These are phyloP conservation scores for Tetragnatha versicolor DNA, from an alignment of 1,140 invertebrate species.

Conservation along the genomic window DNA sequence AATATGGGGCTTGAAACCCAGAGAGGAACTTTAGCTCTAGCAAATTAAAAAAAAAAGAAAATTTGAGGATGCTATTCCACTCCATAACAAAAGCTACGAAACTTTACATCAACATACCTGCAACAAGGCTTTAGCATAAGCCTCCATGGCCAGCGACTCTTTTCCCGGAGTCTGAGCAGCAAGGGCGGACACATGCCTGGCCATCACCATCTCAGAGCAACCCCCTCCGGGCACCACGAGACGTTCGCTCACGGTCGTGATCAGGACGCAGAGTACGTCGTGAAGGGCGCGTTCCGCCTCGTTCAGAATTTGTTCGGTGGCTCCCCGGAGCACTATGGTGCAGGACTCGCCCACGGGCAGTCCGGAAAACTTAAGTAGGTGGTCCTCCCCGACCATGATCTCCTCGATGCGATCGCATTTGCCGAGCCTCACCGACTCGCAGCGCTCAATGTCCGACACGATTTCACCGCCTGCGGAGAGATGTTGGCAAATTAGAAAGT, in stretches of 20 bases:
- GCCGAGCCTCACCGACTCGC: conserved; percentile 90
- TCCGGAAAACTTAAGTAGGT: conserved; percentile 92
- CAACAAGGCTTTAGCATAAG: conserved; percentile 86
- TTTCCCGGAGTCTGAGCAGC: conserved; percentile 94
- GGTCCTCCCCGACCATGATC: conserved; percentile 98
- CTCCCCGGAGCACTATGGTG: conserved; percentile 94
- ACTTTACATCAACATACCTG: conserved; percentile 63
- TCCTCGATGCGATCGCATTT: conserved; percentile 96
- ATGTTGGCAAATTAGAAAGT: not conserved
- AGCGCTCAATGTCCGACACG: conserved; percentile 96
- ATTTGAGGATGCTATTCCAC: too few relatives aligned
- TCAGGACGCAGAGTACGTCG: conserved; percentile 96
- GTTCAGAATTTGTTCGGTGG: conserved; percentile 99
- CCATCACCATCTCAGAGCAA: conserved; percentile 95
- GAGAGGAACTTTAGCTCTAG: too few relatives aligned
- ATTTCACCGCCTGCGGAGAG: conserved; percentile 85
- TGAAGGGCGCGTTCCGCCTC: conserved; percentile 98
- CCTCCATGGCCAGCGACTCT: conserved; percentile 96
- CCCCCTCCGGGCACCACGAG: conserved; percentile 92
- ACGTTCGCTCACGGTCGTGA: conserved; percentile 93
- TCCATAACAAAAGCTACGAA: too few relatives aligned
- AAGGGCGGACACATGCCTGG: conserved; percentile 83
- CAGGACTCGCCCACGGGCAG: conserved; percentile 96
- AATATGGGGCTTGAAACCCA: too few relatives aligned
- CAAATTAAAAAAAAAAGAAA: too few relatives aligned